Base-by-base conservation (phyloP, 2,113 vertebrate genomes). In the Myanophis thanlyinensis region DNA sequence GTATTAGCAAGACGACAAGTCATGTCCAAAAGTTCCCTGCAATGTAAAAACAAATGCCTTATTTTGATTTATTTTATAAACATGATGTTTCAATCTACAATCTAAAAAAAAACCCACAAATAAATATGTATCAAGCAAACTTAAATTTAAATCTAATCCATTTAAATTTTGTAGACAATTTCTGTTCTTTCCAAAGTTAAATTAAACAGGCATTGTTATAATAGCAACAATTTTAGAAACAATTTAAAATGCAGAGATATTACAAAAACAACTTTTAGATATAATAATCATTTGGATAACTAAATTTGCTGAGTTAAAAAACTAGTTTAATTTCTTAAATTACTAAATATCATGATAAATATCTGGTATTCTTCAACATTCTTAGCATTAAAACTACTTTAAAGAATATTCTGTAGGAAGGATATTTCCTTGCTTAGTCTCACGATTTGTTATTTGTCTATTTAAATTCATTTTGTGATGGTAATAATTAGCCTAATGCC, bases 1-100 rank as follows among this genome's bases (percentile, higher is more conserved):
- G 97, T 98, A 96, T 99, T 99, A 95, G 98, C 98, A 85, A 99
- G 97, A n/a, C 98, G 98, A 95, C 98, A 99, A 0, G 99, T 99
- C n/a, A 96, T 97, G 94, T 99, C 98, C 97, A 99, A 97, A 84
- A 99, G 98, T 92, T 99, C 98, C 96, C 98, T 99, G 95, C 0
- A 0, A 91, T 59, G 96, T 13, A 95, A 53, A 94, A 93, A 89
- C 85, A 84, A 93, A 87, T 0, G 0, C 3, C 3, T 18, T 73
- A 30, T 1, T 18, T 1, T 52, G 85, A 30, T 90, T 87, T 1
- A 44, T 46, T 44, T 23, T 90, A 86, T 46, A 0, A 0, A 47
- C 47, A 51, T 23, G 44, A 62, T 46, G 44, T 51, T 51, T 90
- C 85, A 15, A 51, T 20, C 51, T 59, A 56, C 62, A 53, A 46